A percentile compares a stretch with the other conserved stretches of the same genome.
Conservation (phyloP, 2,888 invertebrate species). For the Cheilosia scutellata region DNA sequence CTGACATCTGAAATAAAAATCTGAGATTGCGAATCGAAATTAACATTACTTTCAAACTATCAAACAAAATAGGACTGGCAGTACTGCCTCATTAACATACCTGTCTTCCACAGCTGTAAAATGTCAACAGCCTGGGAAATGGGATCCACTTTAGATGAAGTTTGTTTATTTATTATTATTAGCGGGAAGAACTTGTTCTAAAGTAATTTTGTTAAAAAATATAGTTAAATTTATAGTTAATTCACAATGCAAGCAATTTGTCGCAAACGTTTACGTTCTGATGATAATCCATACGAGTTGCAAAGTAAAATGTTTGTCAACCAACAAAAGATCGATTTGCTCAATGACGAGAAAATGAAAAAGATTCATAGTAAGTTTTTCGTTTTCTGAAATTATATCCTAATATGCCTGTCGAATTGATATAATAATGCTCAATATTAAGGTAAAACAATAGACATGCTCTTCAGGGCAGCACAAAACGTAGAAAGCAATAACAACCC, state of each 20-base stretch:
- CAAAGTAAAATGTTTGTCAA: conserved; percentile 76
- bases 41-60: too few relatives aligned
- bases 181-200: conserved; percentile 24
- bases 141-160: conserved; percentile 32
- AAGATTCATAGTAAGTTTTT: conserved; percentile 73
- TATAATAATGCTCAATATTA: background rate
- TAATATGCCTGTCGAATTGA: background rate
- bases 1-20: too few relatives aligned
- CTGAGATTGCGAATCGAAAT: too few relatives aligned
- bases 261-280: conserved; percentile 74
- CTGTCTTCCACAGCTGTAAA: background rate
- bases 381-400: background rate
- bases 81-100: background rate
- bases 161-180: conserved; percentile 41
- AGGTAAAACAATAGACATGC: conserved; percentile 75
- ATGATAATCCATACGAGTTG: conserved; percentile 56
- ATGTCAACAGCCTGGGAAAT: conserved; percentile 12
- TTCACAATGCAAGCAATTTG: conserved; percentile 50
- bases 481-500: conserved; percentile 50
- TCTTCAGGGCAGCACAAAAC: conserved; percentile 72
- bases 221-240: background rate
- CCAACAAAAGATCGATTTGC: conserved; percentile 67
- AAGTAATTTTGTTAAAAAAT: background rate
- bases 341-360: conserved; percentile 72
- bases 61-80: too few relatives aligned